These are phyloP conservation scores for Simalia tracyae DNA, from an alignment of 2,797 vertebrate genomes.

Conservation along the genomic window DNA sequence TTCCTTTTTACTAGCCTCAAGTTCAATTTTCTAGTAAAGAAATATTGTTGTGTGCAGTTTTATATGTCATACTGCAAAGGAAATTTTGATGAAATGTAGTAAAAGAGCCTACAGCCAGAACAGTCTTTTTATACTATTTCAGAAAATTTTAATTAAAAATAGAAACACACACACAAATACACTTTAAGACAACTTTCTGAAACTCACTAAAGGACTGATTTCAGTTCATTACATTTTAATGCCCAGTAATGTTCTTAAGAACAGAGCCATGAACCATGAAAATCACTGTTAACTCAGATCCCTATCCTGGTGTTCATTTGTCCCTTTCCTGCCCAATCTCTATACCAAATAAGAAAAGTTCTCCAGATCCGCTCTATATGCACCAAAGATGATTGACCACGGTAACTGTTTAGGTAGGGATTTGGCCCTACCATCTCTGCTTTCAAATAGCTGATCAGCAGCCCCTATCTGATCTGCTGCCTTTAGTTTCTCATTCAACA, in stretches of 20 bases:
- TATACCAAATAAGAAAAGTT: not conserved
- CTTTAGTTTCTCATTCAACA: not conserved
- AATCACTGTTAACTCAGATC: not conserved
- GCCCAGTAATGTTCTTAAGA: not conserved
- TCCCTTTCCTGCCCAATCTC: not conserved
- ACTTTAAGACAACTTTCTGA: conserved; percentile 1
- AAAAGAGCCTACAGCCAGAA: conserved; percentile 9
- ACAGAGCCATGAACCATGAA: not conserved
- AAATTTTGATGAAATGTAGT: conserved; percentile 16
- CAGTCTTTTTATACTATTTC: conserved; percentile 20
- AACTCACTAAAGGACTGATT: not conserved
- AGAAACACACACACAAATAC: not conserved
- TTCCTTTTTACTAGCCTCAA: conserved; percentile 24
- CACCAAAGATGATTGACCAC: not conserved
- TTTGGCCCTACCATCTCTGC: not conserved
- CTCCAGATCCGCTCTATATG: not conserved
- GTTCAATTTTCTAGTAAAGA: not conserved
- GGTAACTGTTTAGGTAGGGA: not conserved
- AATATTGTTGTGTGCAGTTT: conserved; percentile 2
- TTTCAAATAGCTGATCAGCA: not conserved
- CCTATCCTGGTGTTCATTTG: not conserved
- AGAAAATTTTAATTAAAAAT: conserved; percentile 11
- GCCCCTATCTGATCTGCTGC: not conserved
- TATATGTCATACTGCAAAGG: not conserved
- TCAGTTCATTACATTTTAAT: conserved; percentile 18